Conservation (phyloP, 1,140 invertebrate genomes). For the Eriosoma lanigerum region DNA sequence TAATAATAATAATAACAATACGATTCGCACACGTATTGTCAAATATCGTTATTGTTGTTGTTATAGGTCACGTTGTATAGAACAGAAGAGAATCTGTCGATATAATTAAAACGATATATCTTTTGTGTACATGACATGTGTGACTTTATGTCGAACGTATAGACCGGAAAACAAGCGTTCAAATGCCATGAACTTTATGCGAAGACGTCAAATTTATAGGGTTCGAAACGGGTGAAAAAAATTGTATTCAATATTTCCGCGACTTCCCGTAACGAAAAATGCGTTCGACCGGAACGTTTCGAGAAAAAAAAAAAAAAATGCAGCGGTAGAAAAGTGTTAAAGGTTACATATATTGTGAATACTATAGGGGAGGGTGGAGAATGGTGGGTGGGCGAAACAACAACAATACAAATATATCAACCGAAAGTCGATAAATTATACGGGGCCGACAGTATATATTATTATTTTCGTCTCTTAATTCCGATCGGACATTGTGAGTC, state of each 20-base stretch:
- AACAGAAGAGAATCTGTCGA: too few species aligned
- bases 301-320: too few species aligned
- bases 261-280: not conserved
- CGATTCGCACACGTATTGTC: too few species aligned
- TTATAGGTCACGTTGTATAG: too few species aligned
- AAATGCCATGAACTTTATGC: constrained; percentile 35
- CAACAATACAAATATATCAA: constrained; percentile 18
- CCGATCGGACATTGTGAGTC: constrained; percentile 15
- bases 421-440: constrained; percentile 27
- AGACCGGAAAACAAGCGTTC: not conserved
- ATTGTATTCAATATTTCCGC: constrained; percentile 11
- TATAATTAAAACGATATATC: too few species aligned
- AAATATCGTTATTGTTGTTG: too few species aligned
- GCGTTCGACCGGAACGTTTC: constrained; percentile 1
- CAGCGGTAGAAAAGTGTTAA: not conserved
- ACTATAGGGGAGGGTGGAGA: not conserved
- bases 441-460: not conserved
- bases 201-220: not conserved
- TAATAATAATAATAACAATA: too few species aligned
- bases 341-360: not conserved
- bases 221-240: not conserved
- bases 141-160: too few species aligned
- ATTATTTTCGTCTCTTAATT: constrained; percentile 25
- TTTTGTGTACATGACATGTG: too few species aligned
- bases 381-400: too few species aligned